These are phyloP conservation scores for Sorex araneus DNA, from an alignment of 2,113 vertebrate genomes.

Conservation along the genomic window DNA sequence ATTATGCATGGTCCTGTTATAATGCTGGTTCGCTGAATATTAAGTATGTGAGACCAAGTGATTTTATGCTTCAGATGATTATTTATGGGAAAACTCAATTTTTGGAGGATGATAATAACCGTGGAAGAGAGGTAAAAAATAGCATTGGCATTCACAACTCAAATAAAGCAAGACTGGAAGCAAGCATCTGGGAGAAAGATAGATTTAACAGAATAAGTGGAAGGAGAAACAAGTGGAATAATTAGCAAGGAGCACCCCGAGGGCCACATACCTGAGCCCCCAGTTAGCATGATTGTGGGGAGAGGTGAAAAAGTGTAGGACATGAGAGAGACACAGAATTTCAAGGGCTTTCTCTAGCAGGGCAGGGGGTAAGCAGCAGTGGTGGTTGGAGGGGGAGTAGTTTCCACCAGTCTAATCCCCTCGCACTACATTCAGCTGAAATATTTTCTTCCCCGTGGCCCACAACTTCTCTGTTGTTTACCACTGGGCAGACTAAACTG, in stretches of 20 bases:
- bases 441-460: background rate
- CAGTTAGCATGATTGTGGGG: background rate
- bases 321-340: background rate
- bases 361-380: background rate
- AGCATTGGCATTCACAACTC: slow-evolving; percentile 16
- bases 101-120: slow-evolving; percentile 50
- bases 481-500: background rate
- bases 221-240: background rate
- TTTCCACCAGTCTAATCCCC: background rate
- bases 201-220: background rate
- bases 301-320: background rate
- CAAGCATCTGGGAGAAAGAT: background rate
- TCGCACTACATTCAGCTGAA: background rate
- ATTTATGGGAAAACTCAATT: slow-evolving; percentile 71
- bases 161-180: slow-evolving; percentile 55
- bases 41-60: slow-evolving; percentile 54
- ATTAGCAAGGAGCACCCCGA: background rate
- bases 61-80: slow-evolving; percentile 70
- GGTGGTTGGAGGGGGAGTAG: background rate
- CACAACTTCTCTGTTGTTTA: background rate
- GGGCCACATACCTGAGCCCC: background rate
- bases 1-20: slow-evolving; percentile 45
- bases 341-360: background rate
- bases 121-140: slow-evolving; percentile 33
- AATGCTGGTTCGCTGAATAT: slow-evolving; percentile 63